Evolutionary conservation across 2,888 invertebrate genomes (phyloP), one percentile per base, ranked within the genome.

Genomic region (Acronicta alni): DNA sequence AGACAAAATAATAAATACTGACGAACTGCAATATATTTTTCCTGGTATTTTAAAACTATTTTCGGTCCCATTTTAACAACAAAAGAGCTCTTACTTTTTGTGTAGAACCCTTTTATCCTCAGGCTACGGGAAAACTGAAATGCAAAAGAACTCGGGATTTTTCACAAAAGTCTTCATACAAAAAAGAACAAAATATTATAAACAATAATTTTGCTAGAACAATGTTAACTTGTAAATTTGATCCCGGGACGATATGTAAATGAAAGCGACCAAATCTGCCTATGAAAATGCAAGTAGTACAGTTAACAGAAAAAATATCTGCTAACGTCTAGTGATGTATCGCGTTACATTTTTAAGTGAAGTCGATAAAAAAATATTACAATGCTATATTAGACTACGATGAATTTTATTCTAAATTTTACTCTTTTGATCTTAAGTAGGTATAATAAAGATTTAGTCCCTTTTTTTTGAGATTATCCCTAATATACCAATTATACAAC

Each of bases 231-330:
- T 18, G 45, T 44, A 30, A 17, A 32, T 43, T 26, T 42, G 42
- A 15, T 16, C 8, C 43, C n/a, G 10, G 44, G 14, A 51, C 16
- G 20, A 30, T 43, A 48, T 56, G 42, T 43, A 42, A 48, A 56
- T 48, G 23, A 45, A 37, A 43, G 48, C 41, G 42, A 54, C 46
- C 42, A 65, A 59, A 60, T 41, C 46, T 57, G 48, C 60, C 60
- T 65, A 57, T 60, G 65, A 66, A 60, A 65, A 66, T 60, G 51
- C 49, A 53, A 43, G 43, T 26, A 56, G 44, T n/a, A 48, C 6
- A 44, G 47, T 43, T 37, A 49, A 38, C 16, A 43, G 20, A 56
- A 48, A 56, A 48, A 51, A 32, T 16, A 7, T 20, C 37, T 35
- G 35, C n/a, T 30, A 32, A 51, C 17, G 16, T 2, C 26, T 49